These are phyloP conservation scores for Notiomystis cincta DNA, from an alignment of 2,113 vertebrate genomes.

Conservation along the genomic window DNA sequence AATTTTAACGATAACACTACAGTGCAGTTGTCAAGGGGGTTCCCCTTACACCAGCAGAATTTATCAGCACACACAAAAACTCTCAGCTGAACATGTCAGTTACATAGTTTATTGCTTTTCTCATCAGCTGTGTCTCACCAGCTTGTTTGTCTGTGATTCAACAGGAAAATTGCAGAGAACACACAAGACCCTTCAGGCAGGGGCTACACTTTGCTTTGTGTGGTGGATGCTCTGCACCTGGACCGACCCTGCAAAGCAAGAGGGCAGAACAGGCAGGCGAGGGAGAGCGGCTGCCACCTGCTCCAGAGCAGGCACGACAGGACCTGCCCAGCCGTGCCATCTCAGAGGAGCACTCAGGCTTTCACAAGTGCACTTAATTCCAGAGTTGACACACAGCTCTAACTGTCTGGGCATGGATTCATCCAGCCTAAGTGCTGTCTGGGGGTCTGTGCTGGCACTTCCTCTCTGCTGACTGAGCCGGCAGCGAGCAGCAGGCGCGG, in stretches of 20 bases:
- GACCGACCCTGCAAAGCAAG: not conserved
- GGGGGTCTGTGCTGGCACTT: not conserved
- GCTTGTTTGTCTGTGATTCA: not conserved
- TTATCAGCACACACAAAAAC: not conserved
- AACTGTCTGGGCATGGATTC: conserved; percentile 34
- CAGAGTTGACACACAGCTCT: conserved; percentile 16
- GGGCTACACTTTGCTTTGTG: not conserved
- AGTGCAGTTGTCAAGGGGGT: not conserved
- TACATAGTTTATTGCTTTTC: not conserved
- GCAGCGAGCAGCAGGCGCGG: not conserved
- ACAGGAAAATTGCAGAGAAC: not conserved
- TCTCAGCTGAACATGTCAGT: not conserved
- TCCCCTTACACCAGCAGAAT: not conserved
- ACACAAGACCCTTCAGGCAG: not conserved
- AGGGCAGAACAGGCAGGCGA: not conserved
- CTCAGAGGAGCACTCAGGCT: conserved; percentile 21
- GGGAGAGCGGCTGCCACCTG: not conserved
- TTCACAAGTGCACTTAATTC: conserved; percentile 51
- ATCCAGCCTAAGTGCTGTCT: not conserved
- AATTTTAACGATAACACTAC: not conserved
- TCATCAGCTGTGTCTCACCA: not conserved
- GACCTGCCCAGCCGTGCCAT: not conserved
- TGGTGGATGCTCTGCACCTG: not conserved
- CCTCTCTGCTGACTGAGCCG: not conserved
- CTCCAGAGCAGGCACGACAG: not conserved